Evolutionary conservation across 1,140 invertebrate genomes (phyloP), one percentile per base, ranked within the genome.

Genomic region (Eriosoma lanigerum): DNA sequence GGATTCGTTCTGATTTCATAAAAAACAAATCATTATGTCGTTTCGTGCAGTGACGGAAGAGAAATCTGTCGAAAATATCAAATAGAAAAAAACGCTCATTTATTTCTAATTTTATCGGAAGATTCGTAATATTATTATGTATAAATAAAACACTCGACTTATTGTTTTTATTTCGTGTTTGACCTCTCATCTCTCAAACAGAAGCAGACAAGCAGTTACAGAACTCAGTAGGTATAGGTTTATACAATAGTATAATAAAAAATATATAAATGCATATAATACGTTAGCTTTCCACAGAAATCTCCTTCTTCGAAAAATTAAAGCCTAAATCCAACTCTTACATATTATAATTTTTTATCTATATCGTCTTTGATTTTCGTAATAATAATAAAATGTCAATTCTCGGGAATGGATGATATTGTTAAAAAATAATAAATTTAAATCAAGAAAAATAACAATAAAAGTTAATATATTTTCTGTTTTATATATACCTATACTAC

Each of bases 1-100:
- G 9, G 24, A 50, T 70, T 70, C 46, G 46, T 50, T 70, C 66
- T 70, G 24, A 70, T 29, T 72, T 54, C 52, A n/a, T 46, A 26
- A 50, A 70, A 17, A 50, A 70, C 17, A 38, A 48, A 29, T 29
- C 19, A 72, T 3, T n/a, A 17, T 17, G 26, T 48, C 26, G 17
- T 62, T 62, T 29, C 46, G 17, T n/a, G 26, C n/a, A 15, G 56
- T 32, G 26, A 62, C 29, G 8, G 17, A 2, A 24, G 21, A 48
- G 21, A 24, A 26, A 17, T 68, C 21, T 46, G 13, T 68, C 5
- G 26, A 68, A 68, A n/a, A n/a, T n/a, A n/a, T n/a, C n/a, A n/a
- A n/a, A n/a, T n/a, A n/a, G n/a, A n/a, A 1, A 21, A 24, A 48
- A 68, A 46, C 12, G 21, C n/a, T 38, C 0, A 66, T 66, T 19